phyloP scores from a whole-genome alignment of 2,888 invertebrate genomes.

The Andrena minutula region DNA sequence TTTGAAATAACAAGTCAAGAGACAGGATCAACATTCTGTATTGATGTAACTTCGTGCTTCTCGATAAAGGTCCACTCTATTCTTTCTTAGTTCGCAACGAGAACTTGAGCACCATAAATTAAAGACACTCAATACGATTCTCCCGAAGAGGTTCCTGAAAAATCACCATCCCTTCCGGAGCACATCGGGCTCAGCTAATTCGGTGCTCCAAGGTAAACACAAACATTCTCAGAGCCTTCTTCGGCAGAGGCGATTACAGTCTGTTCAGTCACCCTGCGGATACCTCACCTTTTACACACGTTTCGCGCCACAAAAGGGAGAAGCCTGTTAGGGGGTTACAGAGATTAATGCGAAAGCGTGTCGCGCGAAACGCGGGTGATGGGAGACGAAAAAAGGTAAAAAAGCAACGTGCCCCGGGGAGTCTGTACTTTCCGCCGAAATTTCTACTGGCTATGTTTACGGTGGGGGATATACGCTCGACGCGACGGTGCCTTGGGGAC shows the following conservation, averaged over 20 bases:
- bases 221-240: background rate
- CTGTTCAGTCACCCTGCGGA: background rate
- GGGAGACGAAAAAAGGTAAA: background rate
- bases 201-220: too few species aligned
- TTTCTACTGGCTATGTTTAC: constrained; percentile 43
- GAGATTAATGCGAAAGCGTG: constrained; percentile 28
- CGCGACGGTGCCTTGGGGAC: constrained; percentile 2
- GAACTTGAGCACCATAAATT: too few species aligned
- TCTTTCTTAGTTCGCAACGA: too few species aligned
- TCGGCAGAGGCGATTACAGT: background rate
- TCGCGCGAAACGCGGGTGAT: background rate
- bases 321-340: constrained; percentile 25
- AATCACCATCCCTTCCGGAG: too few species aligned
- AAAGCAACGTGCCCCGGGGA: constrained; percentile 1
- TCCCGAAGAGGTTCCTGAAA: too few species aligned
- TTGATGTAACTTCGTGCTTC: too few species aligned
- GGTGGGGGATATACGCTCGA: constrained; percentile 15
- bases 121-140: too few species aligned
- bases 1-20: too few species aligned
- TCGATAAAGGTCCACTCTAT: too few species aligned
- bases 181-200: too few species aligned
- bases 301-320: background rate
- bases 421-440: constrained; percentile 28
- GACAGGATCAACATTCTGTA: too few species aligned
- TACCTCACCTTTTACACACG: background rate